These are phyloP conservation scores for Onychomys arenicola DNA, from an alignment of 2,797 vertebrate species.

Conservation along the genomic window DNA sequence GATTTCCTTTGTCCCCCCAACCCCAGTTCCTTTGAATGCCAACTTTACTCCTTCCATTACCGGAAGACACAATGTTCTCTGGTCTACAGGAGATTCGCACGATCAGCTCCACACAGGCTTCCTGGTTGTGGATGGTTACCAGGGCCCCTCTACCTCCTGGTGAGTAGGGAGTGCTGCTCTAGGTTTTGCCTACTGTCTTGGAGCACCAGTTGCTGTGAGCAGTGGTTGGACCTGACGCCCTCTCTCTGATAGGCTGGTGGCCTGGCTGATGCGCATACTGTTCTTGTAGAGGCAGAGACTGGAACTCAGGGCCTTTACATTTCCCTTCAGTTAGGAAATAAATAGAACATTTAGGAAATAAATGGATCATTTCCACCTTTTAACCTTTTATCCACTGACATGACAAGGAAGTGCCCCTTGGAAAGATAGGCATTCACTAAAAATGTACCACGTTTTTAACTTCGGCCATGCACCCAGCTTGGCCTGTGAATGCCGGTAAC, in stretches of 20 bases:
- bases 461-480: fast-evolving
- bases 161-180: fast-evolving
- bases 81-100: background rate
- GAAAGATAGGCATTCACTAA: background rate
- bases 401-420: background rate
- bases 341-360: background rate
- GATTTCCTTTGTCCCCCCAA: background rate
- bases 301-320: background rate
- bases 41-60: background rate
- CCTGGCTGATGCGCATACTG: background rate
- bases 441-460: background rate
- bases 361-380: background rate
- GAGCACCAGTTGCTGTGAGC: background rate
- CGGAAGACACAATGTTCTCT: background rate
- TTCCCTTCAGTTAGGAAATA: background rate
- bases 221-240: background rate
- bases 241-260: background rate
- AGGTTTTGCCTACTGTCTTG: fast-evolving
- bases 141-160: fast-evolving
- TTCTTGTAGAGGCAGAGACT: background rate
- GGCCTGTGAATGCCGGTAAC: background rate
- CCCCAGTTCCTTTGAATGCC: background rate
- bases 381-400: background rate
- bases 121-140: fast-evolving
- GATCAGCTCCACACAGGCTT: fast-evolving